Evolutionary conservation across 2,797 vertebrate species (phyloP).

Genomic region (Acanthurus lineatus): DNA sequence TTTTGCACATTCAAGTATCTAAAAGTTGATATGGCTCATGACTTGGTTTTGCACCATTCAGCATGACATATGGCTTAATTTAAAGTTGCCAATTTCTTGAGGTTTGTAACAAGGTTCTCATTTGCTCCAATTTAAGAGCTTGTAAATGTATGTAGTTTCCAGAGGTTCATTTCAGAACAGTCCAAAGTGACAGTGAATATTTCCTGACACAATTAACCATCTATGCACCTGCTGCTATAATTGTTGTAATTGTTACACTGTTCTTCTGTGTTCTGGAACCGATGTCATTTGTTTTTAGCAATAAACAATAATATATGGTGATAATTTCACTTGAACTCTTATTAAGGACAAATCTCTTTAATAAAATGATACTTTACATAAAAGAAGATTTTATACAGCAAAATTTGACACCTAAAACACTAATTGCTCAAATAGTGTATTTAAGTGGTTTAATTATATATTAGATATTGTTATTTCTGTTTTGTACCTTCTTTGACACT

Average conservation of each 20-base stretch:
- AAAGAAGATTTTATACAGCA: no score
- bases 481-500: neutral
- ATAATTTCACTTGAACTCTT: no score
- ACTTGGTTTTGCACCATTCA: constrained; percentile 12
- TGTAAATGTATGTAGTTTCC: neutral
- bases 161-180: neutral
- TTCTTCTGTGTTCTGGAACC: no score
- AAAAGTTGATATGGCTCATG: neutral
- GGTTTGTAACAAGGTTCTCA: neutral
- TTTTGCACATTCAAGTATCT: constrained; percentile 4
- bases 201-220: neutral
- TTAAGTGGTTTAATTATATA: neutral
- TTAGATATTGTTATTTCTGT: neutral
- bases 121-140: constrained; percentile 15
- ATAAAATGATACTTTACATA: no score
- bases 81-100: constrained; percentile 11
- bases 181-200: neutral
- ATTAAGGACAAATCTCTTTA: no score
- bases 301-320: no score
- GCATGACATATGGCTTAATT: constrained; percentile 21
- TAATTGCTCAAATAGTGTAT: neutral
- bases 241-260: no score
- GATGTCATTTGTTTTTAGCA: no score
- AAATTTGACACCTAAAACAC: no score
- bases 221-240: no score